phyloP scores from a whole-genome alignment of 2,888 invertebrate species.

The Campoplex capitator region DNA sequence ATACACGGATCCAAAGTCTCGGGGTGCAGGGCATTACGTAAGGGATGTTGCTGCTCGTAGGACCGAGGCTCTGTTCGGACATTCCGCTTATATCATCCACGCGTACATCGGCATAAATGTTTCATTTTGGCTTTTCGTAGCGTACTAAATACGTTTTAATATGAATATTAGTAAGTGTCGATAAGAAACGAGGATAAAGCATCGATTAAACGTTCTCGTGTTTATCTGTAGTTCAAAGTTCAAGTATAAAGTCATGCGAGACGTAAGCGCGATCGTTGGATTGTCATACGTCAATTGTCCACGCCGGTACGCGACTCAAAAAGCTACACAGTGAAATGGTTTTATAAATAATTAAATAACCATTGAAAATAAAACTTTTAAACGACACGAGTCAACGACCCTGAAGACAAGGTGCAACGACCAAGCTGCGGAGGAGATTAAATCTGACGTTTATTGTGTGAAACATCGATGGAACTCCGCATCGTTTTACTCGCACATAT shows the following conservation, averaged over 20 bases:
- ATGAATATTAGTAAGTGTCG: conserved; percentile 10
- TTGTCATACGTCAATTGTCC: conserved; percentile 60
- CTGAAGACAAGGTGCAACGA: conserved; percentile 45
- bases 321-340: conserved; percentile 62
- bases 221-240: conserved; percentile 25
- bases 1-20: conserved; percentile 65
- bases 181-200: not conserved
- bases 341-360: not conserved
- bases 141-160: not conserved
- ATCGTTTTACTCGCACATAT: conserved; percentile 77
- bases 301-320: conserved; percentile 67
- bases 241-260: conserved; percentile 63
- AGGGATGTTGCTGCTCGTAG: conserved; percentile 70
- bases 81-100: conserved; percentile 3
- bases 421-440: conserved; percentile 1
- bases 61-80: conserved; percentile 48
- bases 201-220: not conserved
- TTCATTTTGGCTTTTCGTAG: not conserved
- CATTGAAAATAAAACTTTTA: not conserved
- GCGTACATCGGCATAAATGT: not conserved
- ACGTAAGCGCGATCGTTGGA: conserved; percentile 52
- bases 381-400: conserved; percentile 18
- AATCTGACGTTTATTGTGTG: conserved; percentile 53
- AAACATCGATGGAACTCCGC: conserved; percentile 79
- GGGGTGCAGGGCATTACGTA: conserved; percentile 68